These are phyloP conservation scores for Lacerta agilis DNA, from an alignment of 2,797 vertebrate genomes.

Conservation along the genomic window DNA sequence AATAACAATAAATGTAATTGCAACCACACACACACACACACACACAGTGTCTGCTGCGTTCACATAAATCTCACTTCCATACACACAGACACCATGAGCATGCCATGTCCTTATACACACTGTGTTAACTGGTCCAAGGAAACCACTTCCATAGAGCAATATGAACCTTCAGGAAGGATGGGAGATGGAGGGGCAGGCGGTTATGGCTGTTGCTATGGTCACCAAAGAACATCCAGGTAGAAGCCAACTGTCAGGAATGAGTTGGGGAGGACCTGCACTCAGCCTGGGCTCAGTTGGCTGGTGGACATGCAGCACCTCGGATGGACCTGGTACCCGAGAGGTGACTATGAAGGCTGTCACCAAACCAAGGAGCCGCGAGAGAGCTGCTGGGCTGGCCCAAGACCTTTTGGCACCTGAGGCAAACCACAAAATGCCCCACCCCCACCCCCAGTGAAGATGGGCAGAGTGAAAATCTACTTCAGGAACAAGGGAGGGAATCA, in stretches of 20 bases:
- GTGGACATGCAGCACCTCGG: not conserved
- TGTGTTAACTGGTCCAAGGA: not conserved
- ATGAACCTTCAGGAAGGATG: not conserved
- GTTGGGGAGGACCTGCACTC: too few species aligned
- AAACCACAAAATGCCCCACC: too few species aligned
- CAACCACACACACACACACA: not conserved
- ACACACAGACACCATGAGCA: not conserved
- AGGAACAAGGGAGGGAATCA: too few species aligned
- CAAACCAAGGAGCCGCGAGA: not conserved
- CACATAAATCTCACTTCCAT: not conserved
- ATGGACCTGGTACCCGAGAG: not conserved
- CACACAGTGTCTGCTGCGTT: not conserved
- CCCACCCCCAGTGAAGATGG: too few species aligned
- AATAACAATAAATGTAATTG: not conserved
- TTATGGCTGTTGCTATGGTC: constrained; percentile 26
- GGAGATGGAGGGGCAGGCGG: not conserved
- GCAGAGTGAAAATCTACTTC: too few species aligned
- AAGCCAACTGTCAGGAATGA: not conserved
- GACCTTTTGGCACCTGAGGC: too few species aligned
- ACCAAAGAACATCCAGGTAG: constrained; percentile 16
- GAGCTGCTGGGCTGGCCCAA: not conserved
- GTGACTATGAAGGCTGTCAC: not conserved
- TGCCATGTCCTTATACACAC: not conserved
- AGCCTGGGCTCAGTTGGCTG: not conserved
- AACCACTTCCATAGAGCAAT: not conserved